phyloP scores from a whole-genome alignment of 2,797 vertebrate species.

The Poeciliopsis paucimaculata region DNA sequence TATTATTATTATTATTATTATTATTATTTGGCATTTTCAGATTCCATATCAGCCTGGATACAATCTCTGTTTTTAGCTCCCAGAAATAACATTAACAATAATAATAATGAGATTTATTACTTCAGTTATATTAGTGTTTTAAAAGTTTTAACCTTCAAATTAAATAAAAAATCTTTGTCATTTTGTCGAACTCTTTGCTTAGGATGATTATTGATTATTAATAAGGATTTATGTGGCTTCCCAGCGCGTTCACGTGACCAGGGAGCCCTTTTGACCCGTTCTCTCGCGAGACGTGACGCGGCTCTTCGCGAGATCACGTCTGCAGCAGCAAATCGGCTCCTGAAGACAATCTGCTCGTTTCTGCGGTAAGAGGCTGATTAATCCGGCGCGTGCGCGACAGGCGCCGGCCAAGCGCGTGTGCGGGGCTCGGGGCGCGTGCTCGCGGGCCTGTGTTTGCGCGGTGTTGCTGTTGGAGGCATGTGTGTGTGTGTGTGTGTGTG shows the following conservation, averaged over 20 bases:
- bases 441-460: constrained; percentile 8
- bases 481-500: constrained; percentile 17
- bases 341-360: constrained; percentile 57
- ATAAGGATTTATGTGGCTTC: background rate
- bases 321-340: constrained; percentile 58
- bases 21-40: no score
- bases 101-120: background rate
- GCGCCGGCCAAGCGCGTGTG: constrained; percentile 5
- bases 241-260: constrained; percentile 46
- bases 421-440: background rate
- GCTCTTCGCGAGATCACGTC: constrained; percentile 50
- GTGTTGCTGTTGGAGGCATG: constrained; percentile 24
- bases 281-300: constrained; percentile 68
- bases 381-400: constrained; percentile 35
- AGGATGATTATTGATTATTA: constrained; percentile 9
- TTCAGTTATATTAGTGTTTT: background rate
- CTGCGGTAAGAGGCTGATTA: constrained; percentile 62
- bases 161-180: background rate
- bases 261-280: constrained; percentile 29
- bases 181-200: background rate
- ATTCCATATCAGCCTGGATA: background rate
- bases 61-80: background rate
- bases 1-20: no score
- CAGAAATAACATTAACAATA: background rate
- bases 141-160: background rate